These are phyloP conservation scores for Ceyx cyanopectus DNA, from an alignment of 2,113 vertebrate genomes.

Conservation along the genomic window DNA sequence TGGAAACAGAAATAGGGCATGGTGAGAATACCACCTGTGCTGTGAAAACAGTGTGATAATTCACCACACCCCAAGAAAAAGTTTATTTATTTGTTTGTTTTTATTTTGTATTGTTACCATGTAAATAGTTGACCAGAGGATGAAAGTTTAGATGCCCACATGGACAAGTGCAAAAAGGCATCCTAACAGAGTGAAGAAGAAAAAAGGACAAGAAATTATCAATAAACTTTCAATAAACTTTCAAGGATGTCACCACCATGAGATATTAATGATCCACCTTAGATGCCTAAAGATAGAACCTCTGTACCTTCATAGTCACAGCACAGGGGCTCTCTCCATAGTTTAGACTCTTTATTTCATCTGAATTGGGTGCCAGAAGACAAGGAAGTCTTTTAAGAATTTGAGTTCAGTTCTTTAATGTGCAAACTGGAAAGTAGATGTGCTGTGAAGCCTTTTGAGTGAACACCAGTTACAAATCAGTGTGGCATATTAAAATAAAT, in stretches of 20 bases:
- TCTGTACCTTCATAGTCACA: not conserved
- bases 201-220: not conserved
- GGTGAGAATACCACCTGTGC: not conserved
- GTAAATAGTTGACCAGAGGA: not conserved
- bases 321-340: not conserved
- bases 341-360: not conserved
- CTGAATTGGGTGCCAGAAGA: not conserved
- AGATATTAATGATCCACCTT: not conserved
- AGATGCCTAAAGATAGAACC: not conserved
- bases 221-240: not conserved
- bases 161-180: not conserved
- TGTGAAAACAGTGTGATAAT: not conserved
- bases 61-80: not conserved
- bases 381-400: not conserved
- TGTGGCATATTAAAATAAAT: not conserved
- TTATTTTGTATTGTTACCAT: not conserved
- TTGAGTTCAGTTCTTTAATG: not conserved
- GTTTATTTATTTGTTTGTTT: no score
- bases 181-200: not conserved
- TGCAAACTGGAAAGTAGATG: not conserved
- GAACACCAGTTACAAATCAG: not conserved
- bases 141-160: not conserved
- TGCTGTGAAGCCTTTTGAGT: not conserved
- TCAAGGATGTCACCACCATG: not conserved
- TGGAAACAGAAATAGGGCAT: not conserved